phyloP scores from a whole-genome alignment of 2,113 vertebrate genomes.

The Mastomys natalensis region DNA sequence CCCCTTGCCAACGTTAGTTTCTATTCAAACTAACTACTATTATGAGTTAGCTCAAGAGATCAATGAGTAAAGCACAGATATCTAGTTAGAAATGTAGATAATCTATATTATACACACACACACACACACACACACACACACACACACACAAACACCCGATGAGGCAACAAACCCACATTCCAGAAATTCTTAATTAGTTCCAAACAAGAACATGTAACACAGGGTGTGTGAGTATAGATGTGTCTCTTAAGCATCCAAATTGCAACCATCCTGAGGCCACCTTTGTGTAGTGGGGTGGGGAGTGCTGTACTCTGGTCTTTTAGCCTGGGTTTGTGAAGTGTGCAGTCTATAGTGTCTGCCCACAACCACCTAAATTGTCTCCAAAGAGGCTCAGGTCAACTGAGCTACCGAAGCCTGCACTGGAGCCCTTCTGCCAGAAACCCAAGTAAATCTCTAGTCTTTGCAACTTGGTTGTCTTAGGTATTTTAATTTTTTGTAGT shows the following conservation, averaged over 20 bases:
- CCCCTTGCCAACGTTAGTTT: neutral
- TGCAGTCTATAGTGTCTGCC: neutral
- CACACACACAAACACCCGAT: neutral
- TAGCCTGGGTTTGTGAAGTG: neutral
- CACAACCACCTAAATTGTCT: neutral
- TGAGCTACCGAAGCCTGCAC: too few species aligned
- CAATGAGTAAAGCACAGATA: neutral
- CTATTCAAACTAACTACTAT: slow-evolving; percentile 17
- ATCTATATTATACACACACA: neutral
- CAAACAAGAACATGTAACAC: neutral
- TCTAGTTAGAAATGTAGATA: neutral
- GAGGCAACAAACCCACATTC: neutral
- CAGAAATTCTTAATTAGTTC: neutral
- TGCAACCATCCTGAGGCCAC: neutral
- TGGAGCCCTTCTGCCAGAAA: neutral
- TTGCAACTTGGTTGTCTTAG: neutral
- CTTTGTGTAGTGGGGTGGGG: neutral
- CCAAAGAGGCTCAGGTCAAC: neutral
- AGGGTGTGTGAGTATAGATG: neutral
- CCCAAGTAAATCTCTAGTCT: neutral
- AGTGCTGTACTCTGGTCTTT: neutral
- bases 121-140: neutral
- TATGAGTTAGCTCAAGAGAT: neutral
- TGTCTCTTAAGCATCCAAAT: neutral
- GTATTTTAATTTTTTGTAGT: neutral